Evolutionary conservation across 2,113 vertebrate species (phyloP).

Genomic region (Leptosomus discolor): DNA sequence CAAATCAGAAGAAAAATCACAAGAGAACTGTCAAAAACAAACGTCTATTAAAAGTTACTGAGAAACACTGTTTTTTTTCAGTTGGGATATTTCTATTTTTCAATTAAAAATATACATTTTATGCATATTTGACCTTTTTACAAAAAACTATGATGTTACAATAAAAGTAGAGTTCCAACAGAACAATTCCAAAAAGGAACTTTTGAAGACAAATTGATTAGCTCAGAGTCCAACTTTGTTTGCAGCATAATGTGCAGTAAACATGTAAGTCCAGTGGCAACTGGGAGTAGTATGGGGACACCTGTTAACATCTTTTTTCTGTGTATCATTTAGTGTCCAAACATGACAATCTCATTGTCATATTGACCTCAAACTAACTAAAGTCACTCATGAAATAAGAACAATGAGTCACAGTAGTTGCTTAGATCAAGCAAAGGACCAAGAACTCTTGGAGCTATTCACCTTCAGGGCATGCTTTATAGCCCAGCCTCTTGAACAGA

Average conservation of each 20-base stretch:
- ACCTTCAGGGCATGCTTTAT: background rate
- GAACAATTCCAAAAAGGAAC: background rate
- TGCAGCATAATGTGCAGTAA: background rate
- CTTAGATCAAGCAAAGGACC: background rate
- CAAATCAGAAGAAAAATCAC: background rate
- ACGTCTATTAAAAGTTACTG: background rate
- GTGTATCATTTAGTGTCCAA: background rate
- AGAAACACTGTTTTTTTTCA: background rate
- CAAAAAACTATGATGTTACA: background rate
- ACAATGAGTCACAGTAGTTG: background rate
- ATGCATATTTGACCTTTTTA: background rate
- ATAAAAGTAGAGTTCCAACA: background rate
- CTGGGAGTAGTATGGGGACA: background rate
- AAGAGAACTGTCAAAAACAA: background rate
- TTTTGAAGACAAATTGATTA: background rate
- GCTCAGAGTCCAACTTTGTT: background rate
- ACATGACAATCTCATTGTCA: background rate
- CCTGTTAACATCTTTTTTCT: slow-evolving; percentile 29
- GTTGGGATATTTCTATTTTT: background rate
- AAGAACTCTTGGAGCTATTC: slow-evolving; percentile 13
- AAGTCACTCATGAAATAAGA: slow-evolving; percentile 21
- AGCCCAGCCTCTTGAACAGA: slow-evolving; percentile 4
- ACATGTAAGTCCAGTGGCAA: background rate
- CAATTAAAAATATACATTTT: background rate
- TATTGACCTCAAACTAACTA: slow-evolving; percentile 29